These are phyloP conservation scores for Tipula helvola DNA, from an alignment of 2,888 invertebrate genomes.

Conservation along the genomic window DNA sequence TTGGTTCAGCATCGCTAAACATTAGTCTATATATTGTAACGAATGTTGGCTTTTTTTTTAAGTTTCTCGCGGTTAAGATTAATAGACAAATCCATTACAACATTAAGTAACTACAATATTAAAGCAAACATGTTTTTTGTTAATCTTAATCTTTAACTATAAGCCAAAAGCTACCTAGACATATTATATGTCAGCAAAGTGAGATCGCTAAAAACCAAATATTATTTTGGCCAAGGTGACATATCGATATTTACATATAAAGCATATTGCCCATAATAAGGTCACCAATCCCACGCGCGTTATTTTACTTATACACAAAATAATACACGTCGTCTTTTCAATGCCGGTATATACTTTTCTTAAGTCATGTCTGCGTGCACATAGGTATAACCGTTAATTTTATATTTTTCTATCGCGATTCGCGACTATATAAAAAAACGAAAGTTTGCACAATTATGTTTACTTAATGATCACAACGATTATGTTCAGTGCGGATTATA, in stretches of 20 bases:
- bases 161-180: too few species aligned
- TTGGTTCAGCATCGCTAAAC: neutral
- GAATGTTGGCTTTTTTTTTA: neutral
- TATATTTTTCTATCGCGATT: neutral
- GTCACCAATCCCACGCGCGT: neutral
- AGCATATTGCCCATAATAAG: neutral
- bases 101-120: neutral
- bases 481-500: neutral
- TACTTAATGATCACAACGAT: neutral
- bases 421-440: neutral
- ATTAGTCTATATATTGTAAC: neutral
- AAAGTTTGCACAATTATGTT: neutral
- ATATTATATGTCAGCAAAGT: neutral
- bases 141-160: neutral
- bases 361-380: neutral
- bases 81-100: neutral
- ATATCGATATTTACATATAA: neutral
- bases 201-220: neutral
- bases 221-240: neutral
- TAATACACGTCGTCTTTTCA: neutral
- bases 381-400: neutral
- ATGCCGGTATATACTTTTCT: neutral
- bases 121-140: neutral
- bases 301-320: neutral
- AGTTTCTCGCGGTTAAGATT: neutral